These are phyloP conservation scores for Chalcis sispes DNA, from an alignment of 2,888 invertebrate species.

Conservation along the genomic window DNA sequence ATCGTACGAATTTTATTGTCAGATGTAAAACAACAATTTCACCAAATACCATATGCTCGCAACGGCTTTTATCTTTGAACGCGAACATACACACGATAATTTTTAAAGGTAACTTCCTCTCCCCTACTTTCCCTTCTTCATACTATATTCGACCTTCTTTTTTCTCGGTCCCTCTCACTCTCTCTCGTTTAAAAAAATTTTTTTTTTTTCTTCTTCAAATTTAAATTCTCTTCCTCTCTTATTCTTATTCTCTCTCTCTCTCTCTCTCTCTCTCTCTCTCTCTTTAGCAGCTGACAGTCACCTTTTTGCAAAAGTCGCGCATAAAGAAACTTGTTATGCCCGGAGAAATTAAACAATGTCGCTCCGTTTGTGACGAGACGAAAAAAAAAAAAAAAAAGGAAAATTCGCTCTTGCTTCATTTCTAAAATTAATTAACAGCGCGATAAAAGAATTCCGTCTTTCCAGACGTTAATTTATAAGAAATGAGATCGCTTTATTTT, in stretches of 20 bases:
- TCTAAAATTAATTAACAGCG: conserved; percentile 42
- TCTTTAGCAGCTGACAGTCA: too few relatives aligned
- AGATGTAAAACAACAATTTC: background rate
- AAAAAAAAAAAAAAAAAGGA: background rate
- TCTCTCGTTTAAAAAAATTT: background rate
- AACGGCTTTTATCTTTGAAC: background rate
- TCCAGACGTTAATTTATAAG: too few relatives aligned
- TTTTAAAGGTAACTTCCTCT: background rate
- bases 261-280: too few relatives aligned
- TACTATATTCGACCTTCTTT: background rate
- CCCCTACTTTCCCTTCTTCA: background rate
- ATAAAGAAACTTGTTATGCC: too few relatives aligned
- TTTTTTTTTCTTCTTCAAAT: too few relatives aligned
- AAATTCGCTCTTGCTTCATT: conserved; percentile 18
- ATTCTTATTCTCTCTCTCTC: too few relatives aligned
- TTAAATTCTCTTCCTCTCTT: background rate
- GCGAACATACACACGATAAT: background rate
- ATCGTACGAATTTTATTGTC: conserved; percentile 14
- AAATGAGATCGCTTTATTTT: too few relatives aligned
- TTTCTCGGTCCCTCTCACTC: background rate
- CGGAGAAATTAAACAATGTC: too few relatives aligned
- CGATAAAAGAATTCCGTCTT: too few relatives aligned
- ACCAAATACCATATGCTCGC: background rate
- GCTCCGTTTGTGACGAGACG: too few relatives aligned
- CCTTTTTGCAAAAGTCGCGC: too few relatives aligned